Base-by-base conservation (phyloP, 2,888 invertebrate genomes). In the Macropis europaea region DNA sequence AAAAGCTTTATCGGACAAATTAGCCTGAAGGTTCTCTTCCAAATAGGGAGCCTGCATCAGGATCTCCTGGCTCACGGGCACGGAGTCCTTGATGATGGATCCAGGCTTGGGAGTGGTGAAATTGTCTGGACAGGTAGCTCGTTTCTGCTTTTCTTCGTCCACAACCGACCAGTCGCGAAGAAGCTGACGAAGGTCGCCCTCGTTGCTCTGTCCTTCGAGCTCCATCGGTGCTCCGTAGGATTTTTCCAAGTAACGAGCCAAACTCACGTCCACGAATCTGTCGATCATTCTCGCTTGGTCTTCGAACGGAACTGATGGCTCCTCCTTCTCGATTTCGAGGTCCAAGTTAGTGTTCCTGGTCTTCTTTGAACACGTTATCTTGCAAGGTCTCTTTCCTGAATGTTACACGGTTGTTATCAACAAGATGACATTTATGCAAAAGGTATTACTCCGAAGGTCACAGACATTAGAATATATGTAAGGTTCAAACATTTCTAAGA, bases 1-100 rank as follows among this genome's bases (percentile, higher is more conserved):
- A 54, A 79, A 87, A 2, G 82, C 87, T 34, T 67, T 67, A 66
- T 87, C 88, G 36, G 87, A 87, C 61, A 87, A 28, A 69, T 87
- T 87, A 17, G 77, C 56, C 47, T 78, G 73, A 3, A 82, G 60
- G 3, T 45, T 50, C 7, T 83, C 80, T 2, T 83, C 77, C 42
- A 66, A 73, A 36, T 69, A 47, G 0, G 88, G 87, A 3, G 83
- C 88, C 53, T 84, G 64, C 45, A 79, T 56, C 6, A 87, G 45
- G 0, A 86, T 62, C 6, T 81, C 60, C 1, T 76, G 70, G 24
- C 76, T 62, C 0, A 63, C 6, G 13, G 82, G 81, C 2, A 78
- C 47, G 2, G 53, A 48, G 64, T 87, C 87, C 47, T 82, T 81
- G 50, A 87, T 63, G 47, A 87, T 77, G 15, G 85, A 75, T 2